Percentiles rank a stretch among this genome's conserved stretches.
Conservation (phyloP, 1,140 invertebrate genomes). For the Drosophila mojavensis region DNA sequence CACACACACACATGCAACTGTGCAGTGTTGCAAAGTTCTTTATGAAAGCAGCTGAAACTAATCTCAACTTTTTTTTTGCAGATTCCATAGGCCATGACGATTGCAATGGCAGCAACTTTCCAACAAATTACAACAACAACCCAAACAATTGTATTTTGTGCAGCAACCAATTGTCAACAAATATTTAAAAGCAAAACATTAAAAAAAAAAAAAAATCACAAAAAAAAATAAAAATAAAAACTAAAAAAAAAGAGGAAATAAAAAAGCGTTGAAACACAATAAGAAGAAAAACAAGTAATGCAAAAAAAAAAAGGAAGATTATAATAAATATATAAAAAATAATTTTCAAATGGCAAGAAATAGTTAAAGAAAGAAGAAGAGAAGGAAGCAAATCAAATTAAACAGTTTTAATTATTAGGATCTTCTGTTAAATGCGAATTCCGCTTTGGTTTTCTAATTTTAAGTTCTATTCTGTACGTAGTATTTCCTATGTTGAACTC, state of each 20-base stretch:
- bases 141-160: conserved; percentile 83
- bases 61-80: conserved; percentile 81
- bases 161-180: conserved; percentile 79
- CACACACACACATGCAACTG: neutral
- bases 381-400: conserved; percentile 43
- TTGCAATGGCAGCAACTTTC: conserved; percentile 86
- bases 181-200: conserved; percentile 75
- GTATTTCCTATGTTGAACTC: conserved; percentile 34
- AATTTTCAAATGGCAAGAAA: conserved; percentile 24
- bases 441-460: conserved; percentile 70
- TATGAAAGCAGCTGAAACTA: conserved; percentile 49
- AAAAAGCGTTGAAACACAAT: conserved; percentile 37
- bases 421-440: conserved; percentile 58
- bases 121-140: conserved; percentile 79
- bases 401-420: conserved; percentile 38
- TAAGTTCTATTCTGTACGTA: conserved; percentile 51
- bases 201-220: conserved; percentile 48
- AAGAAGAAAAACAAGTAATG: conserved; percentile 32
- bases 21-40: too few relatives aligned
- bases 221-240: conserved; percentile 46
- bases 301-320: conserved; percentile 23
- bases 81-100: conserved; percentile 91
- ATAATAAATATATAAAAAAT: neutral
- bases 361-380: conserved; percentile 1
- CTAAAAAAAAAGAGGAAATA: conserved; percentile 38